Base-by-base conservation (phyloP, 2,888 invertebrate genomes). In the Tetramorium bicarinatum region DNA sequence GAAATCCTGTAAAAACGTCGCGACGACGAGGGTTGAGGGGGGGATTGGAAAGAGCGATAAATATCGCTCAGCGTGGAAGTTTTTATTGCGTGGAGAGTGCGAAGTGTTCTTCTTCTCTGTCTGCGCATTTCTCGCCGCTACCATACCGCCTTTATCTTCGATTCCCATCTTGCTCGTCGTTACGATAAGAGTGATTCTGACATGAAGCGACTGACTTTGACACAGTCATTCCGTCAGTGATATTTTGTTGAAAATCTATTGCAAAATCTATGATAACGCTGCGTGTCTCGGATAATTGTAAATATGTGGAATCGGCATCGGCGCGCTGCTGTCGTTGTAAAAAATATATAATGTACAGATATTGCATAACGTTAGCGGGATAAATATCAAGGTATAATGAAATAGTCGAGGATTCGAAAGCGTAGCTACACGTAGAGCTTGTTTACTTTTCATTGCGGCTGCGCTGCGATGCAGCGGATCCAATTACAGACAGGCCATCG, bases 1-100 rank as follows among this genome's bases (percentile, higher is more conserved):
- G 86, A 88, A 90, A 89, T 86, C 87, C 86, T 87, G 89, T 87
- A 83, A 71, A 88, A 84, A 79, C 74, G 79, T 49, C 44, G 69
- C 11, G 64, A 56, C 61, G 61, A 54, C 62, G 38, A 54, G 44
- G 59, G 49, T 13, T 71, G 72, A 34, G 29, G 54, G 75, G 64
- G 64, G 64, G 47, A 44, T 44, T 49, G 56, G 44, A 54, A 83
- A 81, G 87, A 74, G 84, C 89, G 91, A 93, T 92, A 92, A 92
- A 92, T 92, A 91, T 91, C 88, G 87, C 81, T 79, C 82, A 83
- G 67, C 72, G 61, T 72, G 87, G 82, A 86, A 86, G 86, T 91
- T 93, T 92, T 92, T 92, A 87, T 86, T 67, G 86, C 85, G 80
- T 47, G 79, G 82, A 85, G 85, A 89, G 92, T 87, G 91, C 90